These are phyloP conservation scores for Zophobas atratus DNA, from an alignment of 1,140 invertebrate genomes.

Conservation along the genomic window DNA sequence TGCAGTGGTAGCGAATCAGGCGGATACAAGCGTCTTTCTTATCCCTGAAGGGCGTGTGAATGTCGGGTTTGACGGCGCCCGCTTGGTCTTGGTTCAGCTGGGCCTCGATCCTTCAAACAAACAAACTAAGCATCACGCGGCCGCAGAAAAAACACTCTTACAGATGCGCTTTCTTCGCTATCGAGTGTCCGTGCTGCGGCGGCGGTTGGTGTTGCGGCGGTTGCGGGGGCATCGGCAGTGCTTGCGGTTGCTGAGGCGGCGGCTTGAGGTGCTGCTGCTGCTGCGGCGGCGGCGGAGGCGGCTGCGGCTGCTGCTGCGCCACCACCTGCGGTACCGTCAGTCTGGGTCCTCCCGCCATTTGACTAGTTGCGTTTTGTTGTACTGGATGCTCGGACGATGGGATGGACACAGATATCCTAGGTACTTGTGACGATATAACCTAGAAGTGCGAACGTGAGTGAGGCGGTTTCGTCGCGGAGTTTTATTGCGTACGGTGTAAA, in stretches of 20 bases:
- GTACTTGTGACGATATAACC: conserved; percentile 52
- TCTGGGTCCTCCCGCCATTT: conserved; percentile 14
- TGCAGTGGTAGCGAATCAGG: conserved; percentile 87
- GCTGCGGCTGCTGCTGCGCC: conserved; percentile 52
- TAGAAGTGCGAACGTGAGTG: conserved; percentile 6
- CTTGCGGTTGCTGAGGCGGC: conserved; percentile 51
- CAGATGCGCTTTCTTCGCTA: conserved; percentile 61
- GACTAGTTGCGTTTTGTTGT: conserved; percentile 38
- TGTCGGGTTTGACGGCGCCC: conserved; percentile 83
- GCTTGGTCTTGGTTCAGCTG: conserved; percentile 86
- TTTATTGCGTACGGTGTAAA: no score
- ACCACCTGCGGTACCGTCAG: conserved; percentile 10
- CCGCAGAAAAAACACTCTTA: conserved; percentile 45
- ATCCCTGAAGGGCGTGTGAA: conserved; percentile 81
- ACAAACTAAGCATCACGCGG: conserved; percentile 43
- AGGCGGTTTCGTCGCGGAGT: not conserved
- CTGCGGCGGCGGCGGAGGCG: conserved; percentile 50
- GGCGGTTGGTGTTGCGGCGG: conserved; percentile 28
- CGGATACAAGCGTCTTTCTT: conserved; percentile 85
- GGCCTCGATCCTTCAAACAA: conserved; percentile 76
- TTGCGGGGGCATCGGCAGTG: conserved; percentile 26
- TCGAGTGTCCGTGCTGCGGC: conserved; percentile 33
- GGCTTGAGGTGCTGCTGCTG: conserved; percentile 37
- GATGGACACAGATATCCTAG: conserved; percentile 56
- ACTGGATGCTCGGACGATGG: conserved; percentile 49